Evolutionary conservation across 2,113 vertebrate species (phyloP).

Genomic region (Mormyrus iriodes): DNA sequence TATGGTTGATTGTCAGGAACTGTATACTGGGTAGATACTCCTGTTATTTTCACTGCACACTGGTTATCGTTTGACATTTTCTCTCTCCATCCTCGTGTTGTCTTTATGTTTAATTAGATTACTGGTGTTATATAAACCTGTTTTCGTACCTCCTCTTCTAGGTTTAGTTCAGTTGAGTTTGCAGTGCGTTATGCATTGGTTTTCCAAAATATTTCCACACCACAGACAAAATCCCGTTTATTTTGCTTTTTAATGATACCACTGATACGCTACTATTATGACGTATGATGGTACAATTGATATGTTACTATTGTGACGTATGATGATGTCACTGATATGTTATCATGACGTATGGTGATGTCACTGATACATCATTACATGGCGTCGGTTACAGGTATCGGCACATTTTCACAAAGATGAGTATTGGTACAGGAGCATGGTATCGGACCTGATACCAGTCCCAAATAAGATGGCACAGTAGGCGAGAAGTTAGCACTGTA

Average conservation of each 20-base stretch:
- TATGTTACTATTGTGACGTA: no score
- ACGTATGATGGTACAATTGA: no score
- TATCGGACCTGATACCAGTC: neutral
- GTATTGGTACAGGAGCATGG: neutral
- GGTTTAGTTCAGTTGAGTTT: neutral
- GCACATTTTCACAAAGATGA: neutral
- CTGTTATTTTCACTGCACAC: neutral
- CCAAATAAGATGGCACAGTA: neutral
- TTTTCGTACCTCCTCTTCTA: neutral
- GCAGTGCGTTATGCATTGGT: neutral
- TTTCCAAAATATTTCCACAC: neutral
- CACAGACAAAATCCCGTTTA: neutral
- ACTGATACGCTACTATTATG: no score
- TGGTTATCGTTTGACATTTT: neutral
- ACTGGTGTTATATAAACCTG: neutral
- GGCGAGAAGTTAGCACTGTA: neutral
- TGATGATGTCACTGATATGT: no score
- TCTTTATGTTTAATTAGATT: neutral
- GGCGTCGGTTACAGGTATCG: neutral
- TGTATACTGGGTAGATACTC: neutral
- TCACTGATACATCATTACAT: neutral
- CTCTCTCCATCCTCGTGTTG: neutral
- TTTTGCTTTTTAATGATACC: neutral
- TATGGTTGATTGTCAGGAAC: neutral
- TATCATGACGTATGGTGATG: no score